Evolutionary conservation across 2,797 vertebrate species (phyloP), one percentile per base, ranked within the genome.

Genomic region (Menidia menidia): DNA sequence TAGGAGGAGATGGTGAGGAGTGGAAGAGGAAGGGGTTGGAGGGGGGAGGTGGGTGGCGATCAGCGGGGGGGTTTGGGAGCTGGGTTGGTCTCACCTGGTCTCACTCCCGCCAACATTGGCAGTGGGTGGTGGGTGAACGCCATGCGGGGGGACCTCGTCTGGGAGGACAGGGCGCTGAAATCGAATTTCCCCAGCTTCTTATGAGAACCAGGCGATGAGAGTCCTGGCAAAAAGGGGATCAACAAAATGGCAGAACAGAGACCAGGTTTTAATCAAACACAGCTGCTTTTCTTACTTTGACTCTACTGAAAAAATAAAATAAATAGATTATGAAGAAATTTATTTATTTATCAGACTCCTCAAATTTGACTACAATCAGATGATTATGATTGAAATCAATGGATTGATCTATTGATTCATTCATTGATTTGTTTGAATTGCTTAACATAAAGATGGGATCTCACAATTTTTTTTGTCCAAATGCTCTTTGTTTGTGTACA

Each of bases 161-260:
- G 97, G 87, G 96, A 96, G 84, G 96, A 95, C 91, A 97, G 95
- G 90, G 96, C 95, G 87, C 94, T 96, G 95, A 98, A 98, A 95
- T 98, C 97, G 94, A 97, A 95, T 93, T 98, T 98, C 93, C 96
- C 97, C 93, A 96, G 95, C 95, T 98, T 98, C 96, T 98, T 98
- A 96, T 96, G 94, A 92, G 75, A 96, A 94, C 96, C 95, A 89
- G 96, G 96, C 90, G 94, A 93, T 68, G 94, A 93, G 87, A 94
- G 93, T 95, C 96, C 96, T 97, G 95, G 94, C 92, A 92, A 95
- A 93, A 93, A 95, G 93, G 92, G 92, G 93, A 96, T 93, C 93
- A 95, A 95, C 94, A 94, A 75, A 92, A 93, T 93, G 93, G 93
- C 92, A 95, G 91, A 94, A 94, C 90, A 94, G 88, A 94, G 90